phyloP scores from a whole-genome alignment of 2,888 invertebrate genomes.

The Drosophila suboccidentalis region DNA sequence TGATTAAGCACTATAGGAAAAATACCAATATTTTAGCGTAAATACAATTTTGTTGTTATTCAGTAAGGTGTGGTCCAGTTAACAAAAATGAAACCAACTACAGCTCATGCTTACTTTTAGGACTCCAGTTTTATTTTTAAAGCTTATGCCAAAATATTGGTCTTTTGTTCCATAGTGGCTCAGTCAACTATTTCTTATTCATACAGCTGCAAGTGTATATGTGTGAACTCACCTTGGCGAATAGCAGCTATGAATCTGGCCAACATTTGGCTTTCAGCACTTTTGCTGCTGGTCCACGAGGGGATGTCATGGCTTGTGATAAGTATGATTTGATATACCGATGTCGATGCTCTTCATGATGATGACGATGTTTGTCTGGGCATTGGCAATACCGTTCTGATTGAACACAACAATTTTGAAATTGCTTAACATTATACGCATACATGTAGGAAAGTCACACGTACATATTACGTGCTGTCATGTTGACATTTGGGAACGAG shows the following conservation, averaged over 20 bases:
- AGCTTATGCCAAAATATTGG: too few species aligned
- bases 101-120: too few species aligned
- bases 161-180: too few species aligned
- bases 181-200: conserved; percentile 30
- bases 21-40: too few species aligned
- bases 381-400: conserved; percentile 60
- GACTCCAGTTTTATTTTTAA: too few species aligned
- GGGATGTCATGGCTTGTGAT: conserved; percentile 37
- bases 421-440: conserved; percentile 61
- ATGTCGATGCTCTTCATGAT: conserved; percentile 30
- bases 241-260: conserved; percentile 4
- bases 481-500: conserved; percentile 61
- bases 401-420: conserved; percentile 80
- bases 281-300: conserved; percentile 17
- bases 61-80: too few species aligned
- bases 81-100: too few species aligned
- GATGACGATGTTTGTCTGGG: conserved; percentile 45
- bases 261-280: conserved; percentile 18
- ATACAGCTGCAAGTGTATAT: conserved; percentile 1
- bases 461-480: conserved; percentile 75
- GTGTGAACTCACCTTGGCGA: conserved; percentile 22
- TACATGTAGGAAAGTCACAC: conserved; percentile 43
- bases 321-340: conserved; percentile 35
- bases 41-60: too few species aligned
- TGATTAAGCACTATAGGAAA: too few species aligned